Conservation (phyloP, 2,113 vertebrate species). For the Sebastes fasciatus region DNA sequence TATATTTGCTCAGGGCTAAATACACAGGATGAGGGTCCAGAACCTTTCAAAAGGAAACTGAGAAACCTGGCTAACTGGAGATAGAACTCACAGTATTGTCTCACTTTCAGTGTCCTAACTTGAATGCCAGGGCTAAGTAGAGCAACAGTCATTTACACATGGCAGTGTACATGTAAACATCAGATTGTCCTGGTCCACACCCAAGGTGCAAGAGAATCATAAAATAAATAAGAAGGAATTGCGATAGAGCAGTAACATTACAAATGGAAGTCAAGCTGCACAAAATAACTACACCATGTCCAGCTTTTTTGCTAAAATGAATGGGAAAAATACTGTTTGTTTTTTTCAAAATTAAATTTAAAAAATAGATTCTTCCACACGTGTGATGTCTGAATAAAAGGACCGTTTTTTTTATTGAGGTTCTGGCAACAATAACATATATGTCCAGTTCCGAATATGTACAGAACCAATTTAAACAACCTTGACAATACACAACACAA, state of each 20-base stretch:
- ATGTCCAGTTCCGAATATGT: neutral
- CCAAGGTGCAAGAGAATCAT: neutral
- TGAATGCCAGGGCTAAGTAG: neutral
- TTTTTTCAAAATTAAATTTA: neutral
- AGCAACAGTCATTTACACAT: neutral
- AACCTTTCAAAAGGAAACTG: neutral
- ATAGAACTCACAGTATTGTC: neutral
- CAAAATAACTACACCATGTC: neutral
- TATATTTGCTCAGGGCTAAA: conserved; percentile 19
- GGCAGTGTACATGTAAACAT: neutral
- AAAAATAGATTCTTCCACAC: neutral
- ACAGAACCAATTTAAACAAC: neutral
- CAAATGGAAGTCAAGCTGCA: neutral
- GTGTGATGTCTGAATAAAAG: neutral
- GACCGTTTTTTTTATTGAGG: neutral
- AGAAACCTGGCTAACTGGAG: neutral
- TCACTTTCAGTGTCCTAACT: neutral
- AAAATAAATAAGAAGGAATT: neutral
- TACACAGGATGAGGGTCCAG: neutral
- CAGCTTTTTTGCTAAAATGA: neutral
- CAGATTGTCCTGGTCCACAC: neutral
- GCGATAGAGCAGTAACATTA: neutral
- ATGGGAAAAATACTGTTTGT: no score
- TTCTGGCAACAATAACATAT: neutral
- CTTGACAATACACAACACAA: neutral